phyloP scores from a whole-genome alignment of 1,140 invertebrate genomes.

The Phenacoccus solenopsis region DNA sequence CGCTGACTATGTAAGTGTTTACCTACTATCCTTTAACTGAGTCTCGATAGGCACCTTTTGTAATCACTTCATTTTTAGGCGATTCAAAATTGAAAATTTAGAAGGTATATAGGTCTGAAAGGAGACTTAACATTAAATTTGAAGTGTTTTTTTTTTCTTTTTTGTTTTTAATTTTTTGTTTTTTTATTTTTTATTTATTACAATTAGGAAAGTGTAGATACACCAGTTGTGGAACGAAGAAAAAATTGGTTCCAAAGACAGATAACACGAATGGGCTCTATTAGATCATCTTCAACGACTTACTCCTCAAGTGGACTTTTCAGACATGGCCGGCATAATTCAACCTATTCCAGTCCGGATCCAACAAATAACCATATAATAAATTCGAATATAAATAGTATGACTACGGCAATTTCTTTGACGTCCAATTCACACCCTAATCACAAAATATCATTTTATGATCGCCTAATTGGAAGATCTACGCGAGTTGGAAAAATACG shows the following conservation, averaged over 20 bases:
- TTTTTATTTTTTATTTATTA: conserved; percentile 19
- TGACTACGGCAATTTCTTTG: background rate
- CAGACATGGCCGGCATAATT: conserved; percentile 48
- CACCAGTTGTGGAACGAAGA: conserved; percentile 64
- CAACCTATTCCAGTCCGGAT: conserved; percentile 66
- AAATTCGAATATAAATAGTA: no score
- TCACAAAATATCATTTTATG: conserved; percentile 64
- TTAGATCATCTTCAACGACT: conserved; percentile 65
- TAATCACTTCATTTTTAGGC: no score
- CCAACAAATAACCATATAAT: conserved; percentile 37
- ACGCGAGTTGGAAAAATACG: conserved; percentile 41
- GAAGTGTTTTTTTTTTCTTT: no score
- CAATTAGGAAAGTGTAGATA: conserved; percentile 68
- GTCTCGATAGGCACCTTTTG: no score
- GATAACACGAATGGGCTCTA: conserved; percentile 66
- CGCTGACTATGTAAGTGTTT: conserved; percentile 37
- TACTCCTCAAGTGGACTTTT: conserved; percentile 66
- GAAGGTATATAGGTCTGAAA: no score
- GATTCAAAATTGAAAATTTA: background rate
- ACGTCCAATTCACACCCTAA: conserved; percentile 6
- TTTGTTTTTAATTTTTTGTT: conserved; percentile 10
- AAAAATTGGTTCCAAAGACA: conserved; percentile 77
- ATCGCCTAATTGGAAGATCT: conserved; percentile 63
- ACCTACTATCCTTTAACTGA: no score
- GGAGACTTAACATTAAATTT: background rate